These are phyloP conservation scores for Coracias cyanogaster DNA, from an alignment of 2,797 vertebrate species.

Conservation along the genomic window DNA sequence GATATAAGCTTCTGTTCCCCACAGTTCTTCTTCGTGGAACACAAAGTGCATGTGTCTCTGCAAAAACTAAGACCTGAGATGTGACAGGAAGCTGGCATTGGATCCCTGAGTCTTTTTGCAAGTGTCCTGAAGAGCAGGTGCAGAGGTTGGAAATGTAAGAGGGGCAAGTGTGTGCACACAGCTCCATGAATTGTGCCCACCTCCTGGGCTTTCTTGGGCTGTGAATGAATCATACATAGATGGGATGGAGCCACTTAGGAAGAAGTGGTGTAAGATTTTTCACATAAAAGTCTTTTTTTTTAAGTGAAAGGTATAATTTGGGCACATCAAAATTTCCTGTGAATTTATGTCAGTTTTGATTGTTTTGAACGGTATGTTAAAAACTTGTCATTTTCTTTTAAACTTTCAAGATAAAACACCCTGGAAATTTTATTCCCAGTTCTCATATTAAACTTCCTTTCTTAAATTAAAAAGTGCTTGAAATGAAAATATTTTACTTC, in stretches of 20 bases:
- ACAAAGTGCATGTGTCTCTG: background rate
- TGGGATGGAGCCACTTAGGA: background rate
- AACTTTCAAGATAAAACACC: background rate
- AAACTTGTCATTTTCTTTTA: background rate
- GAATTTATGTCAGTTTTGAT: background rate
- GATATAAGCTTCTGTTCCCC: background rate
- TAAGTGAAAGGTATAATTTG: background rate
- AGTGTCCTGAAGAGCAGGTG: background rate
- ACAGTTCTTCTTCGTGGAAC: background rate
- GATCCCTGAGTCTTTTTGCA: background rate
- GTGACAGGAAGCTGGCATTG: background rate
- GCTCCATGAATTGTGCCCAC: accelerated
- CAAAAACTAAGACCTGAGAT: background rate
- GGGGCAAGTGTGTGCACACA: background rate
- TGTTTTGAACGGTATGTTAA: background rate
- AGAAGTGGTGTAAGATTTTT: background rate
- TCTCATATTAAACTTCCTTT: background rate
- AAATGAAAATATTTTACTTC: background rate
- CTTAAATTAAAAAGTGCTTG: background rate
- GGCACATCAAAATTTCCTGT: background rate
- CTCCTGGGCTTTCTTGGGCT: background rate
- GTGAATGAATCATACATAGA: background rate
- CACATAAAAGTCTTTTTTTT: background rate
- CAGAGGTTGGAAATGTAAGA: background rate
- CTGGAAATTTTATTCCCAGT: background rate